Conservation (phyloP, 2,888 invertebrate genomes). For the Leptodirus hochenwartii region DNA sequence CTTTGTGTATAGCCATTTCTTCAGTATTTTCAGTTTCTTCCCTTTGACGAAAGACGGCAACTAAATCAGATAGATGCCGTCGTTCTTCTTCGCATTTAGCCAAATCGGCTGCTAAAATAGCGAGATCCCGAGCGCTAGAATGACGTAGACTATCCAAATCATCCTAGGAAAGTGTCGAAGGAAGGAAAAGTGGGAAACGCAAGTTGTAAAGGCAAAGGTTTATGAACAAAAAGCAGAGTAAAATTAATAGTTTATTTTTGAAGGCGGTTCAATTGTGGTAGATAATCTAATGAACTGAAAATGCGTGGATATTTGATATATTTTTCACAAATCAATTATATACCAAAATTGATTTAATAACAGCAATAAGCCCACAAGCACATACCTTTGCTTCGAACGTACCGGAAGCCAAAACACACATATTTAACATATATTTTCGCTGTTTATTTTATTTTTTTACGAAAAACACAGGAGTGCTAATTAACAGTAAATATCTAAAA, state of each 20-base stretch:
- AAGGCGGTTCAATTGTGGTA: too few relatives aligned
- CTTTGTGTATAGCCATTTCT: constrained; percentile 16
- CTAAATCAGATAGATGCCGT: constrained; percentile 45
- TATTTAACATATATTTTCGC: constrained; percentile 2
- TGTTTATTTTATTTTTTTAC: too few relatives aligned
- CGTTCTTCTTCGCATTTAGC: constrained; percentile 61
- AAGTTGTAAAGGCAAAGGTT: background rate
- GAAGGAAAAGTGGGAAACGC: constrained; percentile 13
- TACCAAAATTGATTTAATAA: too few relatives aligned
- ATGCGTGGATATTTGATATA: too few relatives aligned
- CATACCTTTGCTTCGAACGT: constrained; percentile 22
- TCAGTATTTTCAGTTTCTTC: constrained; percentile 22
- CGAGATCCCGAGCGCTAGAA: constrained; percentile 51
- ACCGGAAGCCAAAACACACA: constrained; percentile 19
- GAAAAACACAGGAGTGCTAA: constrained; percentile 4
- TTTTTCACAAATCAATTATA: too few relatives aligned
- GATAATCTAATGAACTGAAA: too few relatives aligned
- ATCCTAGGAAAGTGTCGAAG: too few relatives aligned
- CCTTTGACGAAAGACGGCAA: constrained; percentile 35
- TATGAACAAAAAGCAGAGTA: background rate
- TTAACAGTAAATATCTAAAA: too few relatives aligned
- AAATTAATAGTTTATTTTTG: constrained; percentile 1
- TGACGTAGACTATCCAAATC: constrained; percentile 60
- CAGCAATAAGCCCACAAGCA: constrained; percentile 19
- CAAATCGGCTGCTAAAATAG: constrained; percentile 45